Conservation (phyloP, 2,113 vertebrate genomes). For the Tricholaema leucomelas region DNA sequence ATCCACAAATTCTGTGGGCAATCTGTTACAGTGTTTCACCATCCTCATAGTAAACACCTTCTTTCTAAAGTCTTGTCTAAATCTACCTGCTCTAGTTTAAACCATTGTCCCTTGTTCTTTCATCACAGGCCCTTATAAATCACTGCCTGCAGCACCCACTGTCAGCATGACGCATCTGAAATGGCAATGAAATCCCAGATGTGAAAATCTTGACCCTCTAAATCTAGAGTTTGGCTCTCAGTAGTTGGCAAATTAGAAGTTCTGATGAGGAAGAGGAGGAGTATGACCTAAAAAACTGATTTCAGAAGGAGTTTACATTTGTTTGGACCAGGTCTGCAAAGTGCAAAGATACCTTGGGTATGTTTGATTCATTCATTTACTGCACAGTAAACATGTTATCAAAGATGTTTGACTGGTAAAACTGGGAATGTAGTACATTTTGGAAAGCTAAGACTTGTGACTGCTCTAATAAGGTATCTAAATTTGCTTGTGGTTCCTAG, state of each 20-base stretch:
- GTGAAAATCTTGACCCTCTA: not conserved
- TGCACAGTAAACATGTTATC: not conserved
- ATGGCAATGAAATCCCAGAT: not conserved
- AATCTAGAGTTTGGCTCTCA: not conserved
- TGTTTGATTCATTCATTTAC: not conserved
- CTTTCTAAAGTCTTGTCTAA: too few relatives aligned
- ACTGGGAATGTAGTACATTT: not conserved
- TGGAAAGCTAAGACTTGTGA: not conserved
- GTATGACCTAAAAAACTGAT: not conserved
- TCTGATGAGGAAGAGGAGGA: not conserved
- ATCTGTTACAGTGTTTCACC: too few relatives aligned
- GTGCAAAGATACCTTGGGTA: not conserved
- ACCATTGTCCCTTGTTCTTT: too few relatives aligned
- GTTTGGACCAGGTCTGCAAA: not conserved
- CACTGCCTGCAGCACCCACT: accelerated
- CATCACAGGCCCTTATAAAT: not conserved
- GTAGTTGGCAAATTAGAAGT: not conserved
- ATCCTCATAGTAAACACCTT: too few relatives aligned
- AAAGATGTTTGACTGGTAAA: not conserved
- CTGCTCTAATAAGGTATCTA: not conserved
- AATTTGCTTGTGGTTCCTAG: not conserved
- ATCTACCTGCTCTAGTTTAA: too few relatives aligned
- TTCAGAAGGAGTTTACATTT: not conserved
- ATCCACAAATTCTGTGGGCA: too few relatives aligned
- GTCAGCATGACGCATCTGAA: not conserved